These are phyloP conservation scores for Sebastes fasciatus DNA, from an alignment of 2,113 vertebrate species.

Conservation along the genomic window DNA sequence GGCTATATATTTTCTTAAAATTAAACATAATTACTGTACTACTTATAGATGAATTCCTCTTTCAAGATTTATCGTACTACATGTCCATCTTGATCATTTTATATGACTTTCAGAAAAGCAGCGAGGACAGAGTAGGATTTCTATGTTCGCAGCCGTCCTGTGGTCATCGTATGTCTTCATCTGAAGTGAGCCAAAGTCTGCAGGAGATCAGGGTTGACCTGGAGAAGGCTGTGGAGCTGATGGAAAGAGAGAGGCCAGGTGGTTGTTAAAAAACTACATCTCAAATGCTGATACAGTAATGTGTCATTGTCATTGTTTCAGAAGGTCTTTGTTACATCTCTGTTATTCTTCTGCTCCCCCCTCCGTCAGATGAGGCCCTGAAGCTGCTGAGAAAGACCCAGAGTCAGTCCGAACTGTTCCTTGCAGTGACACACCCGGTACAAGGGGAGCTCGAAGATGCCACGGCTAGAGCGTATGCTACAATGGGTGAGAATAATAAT, in stretches of 20 bases:
- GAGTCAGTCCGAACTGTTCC: slow-evolving; percentile 77
- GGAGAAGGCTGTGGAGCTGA: slow-evolving; percentile 70
- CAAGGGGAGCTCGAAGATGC: slow-evolving; percentile 89
- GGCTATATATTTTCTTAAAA: not conserved
- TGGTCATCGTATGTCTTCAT: slow-evolving; percentile 36
- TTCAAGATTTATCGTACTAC: not conserved
- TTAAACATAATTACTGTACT: not conserved
- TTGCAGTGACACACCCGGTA: slow-evolving; percentile 86
- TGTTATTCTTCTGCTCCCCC: slow-evolving; percentile 1
- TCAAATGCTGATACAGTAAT: not conserved
- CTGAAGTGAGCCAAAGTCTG: slow-evolving; percentile 67
- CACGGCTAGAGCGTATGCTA: slow-evolving; percentile 87
- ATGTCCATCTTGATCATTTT: not conserved
- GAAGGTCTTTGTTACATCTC: not conserved
- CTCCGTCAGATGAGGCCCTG: slow-evolving; percentile 82
- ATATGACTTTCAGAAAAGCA: slow-evolving; percentile 46
- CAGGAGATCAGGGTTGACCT: slow-evolving; percentile 63
- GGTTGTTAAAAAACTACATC: not conserved
- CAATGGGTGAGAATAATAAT: slow-evolving; percentile 83
- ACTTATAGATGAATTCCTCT: not conserved
- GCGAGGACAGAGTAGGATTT: slow-evolving; percentile 34
- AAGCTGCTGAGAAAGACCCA: slow-evolving; percentile 78
- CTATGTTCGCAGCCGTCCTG: slow-evolving; percentile 71
- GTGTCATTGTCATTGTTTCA: not conserved
- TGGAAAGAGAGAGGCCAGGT: slow-evolving; percentile 80